phyloP scores from a whole-genome alignment of 1,140 invertebrate species.

The Drosophila tristis region DNA sequence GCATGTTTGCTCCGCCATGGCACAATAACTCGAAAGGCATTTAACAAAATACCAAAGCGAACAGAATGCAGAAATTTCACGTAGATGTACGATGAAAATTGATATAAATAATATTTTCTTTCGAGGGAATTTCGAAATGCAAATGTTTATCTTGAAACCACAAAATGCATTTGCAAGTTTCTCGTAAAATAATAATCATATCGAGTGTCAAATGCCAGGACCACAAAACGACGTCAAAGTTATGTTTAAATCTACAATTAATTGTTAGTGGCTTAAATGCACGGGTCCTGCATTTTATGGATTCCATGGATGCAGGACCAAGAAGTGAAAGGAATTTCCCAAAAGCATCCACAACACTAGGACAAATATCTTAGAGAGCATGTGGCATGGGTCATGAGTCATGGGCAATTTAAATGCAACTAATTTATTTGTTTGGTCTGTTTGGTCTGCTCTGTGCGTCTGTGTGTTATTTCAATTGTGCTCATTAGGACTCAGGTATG shows the following conservation, averaged over 20 bases:
- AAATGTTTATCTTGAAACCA: conserved; percentile 10
- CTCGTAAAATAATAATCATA: too few species aligned
- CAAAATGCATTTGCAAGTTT: background rate
- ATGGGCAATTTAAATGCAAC: too few species aligned
- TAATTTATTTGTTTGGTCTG: too few species aligned
- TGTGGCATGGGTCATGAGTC: too few species aligned
- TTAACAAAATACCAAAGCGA: conserved; percentile 25
- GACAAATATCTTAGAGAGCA: background rate
- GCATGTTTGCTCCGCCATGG: conserved; percentile 18
- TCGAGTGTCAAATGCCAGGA: too few species aligned
- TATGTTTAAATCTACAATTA: conserved; percentile 17
- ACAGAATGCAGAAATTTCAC: conserved; percentile 25
- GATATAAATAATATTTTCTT: too few species aligned
- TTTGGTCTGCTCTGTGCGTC: too few species aligned
- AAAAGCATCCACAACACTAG: conserved; percentile 9
- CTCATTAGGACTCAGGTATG: too few species aligned
- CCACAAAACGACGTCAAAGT: conserved; percentile 1
- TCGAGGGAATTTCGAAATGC: too few species aligned
- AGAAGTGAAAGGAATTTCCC: conserved; percentile 24
- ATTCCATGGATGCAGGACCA: background rate
- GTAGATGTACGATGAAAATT: too few species aligned
- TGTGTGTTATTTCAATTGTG: too few species aligned
- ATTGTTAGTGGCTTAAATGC: conserved; percentile 30
- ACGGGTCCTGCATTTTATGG: conserved; percentile 8
- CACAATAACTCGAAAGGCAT: background rate